A percentile compares a stretch with the other conserved stretches of the same genome.
Conservation (phyloP, 64 coral and sea anemone genomes). For the Catalaphyllia jardinei region DNA sequence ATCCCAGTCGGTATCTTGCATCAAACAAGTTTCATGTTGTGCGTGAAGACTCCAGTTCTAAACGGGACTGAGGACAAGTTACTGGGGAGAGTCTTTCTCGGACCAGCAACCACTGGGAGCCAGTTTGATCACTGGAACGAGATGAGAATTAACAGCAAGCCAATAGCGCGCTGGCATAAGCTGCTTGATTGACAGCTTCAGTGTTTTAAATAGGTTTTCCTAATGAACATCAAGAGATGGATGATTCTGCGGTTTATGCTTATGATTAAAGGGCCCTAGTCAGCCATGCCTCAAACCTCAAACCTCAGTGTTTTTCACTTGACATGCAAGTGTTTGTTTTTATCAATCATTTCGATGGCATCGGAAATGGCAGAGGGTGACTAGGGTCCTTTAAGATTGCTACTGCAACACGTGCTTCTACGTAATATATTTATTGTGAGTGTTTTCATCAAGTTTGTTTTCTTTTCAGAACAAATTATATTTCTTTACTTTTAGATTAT, state of each 20-base stretch:
- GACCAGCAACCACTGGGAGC: slow-evolving; percentile 71
- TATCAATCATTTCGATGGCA: too few relatives aligned
- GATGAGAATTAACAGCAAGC: slow-evolving; percentile 88
- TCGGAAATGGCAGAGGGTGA: too few relatives aligned
- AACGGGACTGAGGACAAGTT: slow-evolving; percentile 44
- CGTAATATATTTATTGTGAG: too few relatives aligned
- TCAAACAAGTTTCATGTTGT: slow-evolving; percentile 64
- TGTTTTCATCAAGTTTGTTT: too few relatives aligned
- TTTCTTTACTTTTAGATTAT: too few relatives aligned
- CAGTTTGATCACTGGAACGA: slow-evolving; percentile 97
- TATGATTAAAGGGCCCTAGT: background rate
- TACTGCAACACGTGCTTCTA: too few relatives aligned
- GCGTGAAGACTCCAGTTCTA: slow-evolving; percentile 52
- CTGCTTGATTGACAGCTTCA: slow-evolving; percentile 53
- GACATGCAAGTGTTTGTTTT: too few relatives aligned
- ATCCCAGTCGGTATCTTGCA: slow-evolving; percentile 82
- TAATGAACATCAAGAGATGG: background rate
- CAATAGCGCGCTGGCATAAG: slow-evolving; percentile 90
- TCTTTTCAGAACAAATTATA: too few relatives aligned
- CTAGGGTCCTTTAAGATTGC: too few relatives aligned
- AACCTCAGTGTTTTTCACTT: too few relatives aligned
- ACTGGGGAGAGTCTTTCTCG: slow-evolving; percentile 72
- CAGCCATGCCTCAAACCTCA: too few relatives aligned
- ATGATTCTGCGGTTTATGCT: too few relatives aligned
- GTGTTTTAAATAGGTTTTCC: background rate